A percentile compares a stretch with the other conserved stretches of the same genome.
phyloP scores from a whole-genome alignment of 1,140 invertebrate genomes.

The Homalodisca vitripennis region DNA sequence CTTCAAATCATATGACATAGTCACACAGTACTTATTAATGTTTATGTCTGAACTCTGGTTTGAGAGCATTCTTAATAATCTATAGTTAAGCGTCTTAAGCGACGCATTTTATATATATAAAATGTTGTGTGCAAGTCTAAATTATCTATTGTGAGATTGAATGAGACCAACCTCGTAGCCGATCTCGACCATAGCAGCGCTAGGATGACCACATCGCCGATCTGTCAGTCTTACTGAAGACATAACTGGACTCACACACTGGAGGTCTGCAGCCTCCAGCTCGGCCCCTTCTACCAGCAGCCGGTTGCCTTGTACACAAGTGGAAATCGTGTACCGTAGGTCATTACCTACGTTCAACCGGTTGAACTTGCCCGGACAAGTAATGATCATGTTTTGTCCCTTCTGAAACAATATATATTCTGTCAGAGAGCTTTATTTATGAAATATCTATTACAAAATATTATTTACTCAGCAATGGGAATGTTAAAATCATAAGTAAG shows the following conservation, averaged over 20 bases:
- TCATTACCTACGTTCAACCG: conserved; percentile 5
- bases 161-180: not conserved
- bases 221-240: conserved; percentile 1
- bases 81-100: too few species aligned
- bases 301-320: not conserved
- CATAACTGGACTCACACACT: conserved; percentile 6
- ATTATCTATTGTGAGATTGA: too few species aligned
- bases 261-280: not conserved
- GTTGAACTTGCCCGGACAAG: conserved; percentile 5
- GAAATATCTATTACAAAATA: too few species aligned
- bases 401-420: not conserved
- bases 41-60: too few species aligned
- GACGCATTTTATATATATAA: too few species aligned
- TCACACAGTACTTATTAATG: too few species aligned
- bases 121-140: too few species aligned
- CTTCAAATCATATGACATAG: too few species aligned
- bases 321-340: not conserved
- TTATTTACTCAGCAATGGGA: too few species aligned
- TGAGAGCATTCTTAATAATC: too few species aligned
- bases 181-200: conserved; percentile 1
- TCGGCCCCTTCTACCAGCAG: not conserved
- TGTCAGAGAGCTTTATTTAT: too few species aligned
- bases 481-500: too few species aligned
- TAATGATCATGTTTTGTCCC: not conserved
- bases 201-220: not conserved